Evolutionary conservation across 2,113 vertebrate species (phyloP), one percentile per base, ranked within the genome.

Genomic region (Forbesichthys papilliferus): DNA sequence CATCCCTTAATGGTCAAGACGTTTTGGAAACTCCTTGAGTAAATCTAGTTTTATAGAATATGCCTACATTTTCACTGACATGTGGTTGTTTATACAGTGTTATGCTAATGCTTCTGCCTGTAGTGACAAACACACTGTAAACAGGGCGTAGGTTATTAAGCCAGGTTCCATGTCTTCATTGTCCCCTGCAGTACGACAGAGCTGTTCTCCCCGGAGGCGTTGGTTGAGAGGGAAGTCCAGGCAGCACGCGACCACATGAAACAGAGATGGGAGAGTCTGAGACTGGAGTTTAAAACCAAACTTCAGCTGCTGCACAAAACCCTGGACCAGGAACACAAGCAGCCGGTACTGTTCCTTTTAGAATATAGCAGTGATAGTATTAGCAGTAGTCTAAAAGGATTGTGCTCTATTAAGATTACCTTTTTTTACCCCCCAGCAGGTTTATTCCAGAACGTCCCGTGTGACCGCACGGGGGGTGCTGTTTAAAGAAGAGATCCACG

Each of bases 191-290:
- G 96, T 55, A 89, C 91, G 47, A 92, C 90, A 11, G 93, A 94
- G 80, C 84, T 65, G 0, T 80, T 95, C 58, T 93, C 94, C 47
- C 78, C 90, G 48, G 93, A 94, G 66, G 73, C 93, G 74, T 59
- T 83, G 71, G 90, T 90, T 64, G 93, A 97, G 79, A 91, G 87
- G 71, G 92, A 94, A 70, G 92, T 86, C n/a, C 75, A 86, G 27
- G 84, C 76, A 1, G 60, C 82, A 6, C 90, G 90, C 69, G 91
- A 94, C 9, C 94, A 94, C 70, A 94, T 95, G 93, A 94, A 88
- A 78, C 88, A 92, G 88, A 94, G 94, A 71, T 98, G 96, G 96
- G 94, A 95, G 88, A 95, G 86, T 46, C 85, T 98, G 33, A 90
- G 94, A 68, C 92, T 95, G 11, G 94, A 96, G 81, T 93, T 97